Base-by-base conservation (phyloP, 2,113 vertebrate species). In the Mobula hypostoma region DNA sequence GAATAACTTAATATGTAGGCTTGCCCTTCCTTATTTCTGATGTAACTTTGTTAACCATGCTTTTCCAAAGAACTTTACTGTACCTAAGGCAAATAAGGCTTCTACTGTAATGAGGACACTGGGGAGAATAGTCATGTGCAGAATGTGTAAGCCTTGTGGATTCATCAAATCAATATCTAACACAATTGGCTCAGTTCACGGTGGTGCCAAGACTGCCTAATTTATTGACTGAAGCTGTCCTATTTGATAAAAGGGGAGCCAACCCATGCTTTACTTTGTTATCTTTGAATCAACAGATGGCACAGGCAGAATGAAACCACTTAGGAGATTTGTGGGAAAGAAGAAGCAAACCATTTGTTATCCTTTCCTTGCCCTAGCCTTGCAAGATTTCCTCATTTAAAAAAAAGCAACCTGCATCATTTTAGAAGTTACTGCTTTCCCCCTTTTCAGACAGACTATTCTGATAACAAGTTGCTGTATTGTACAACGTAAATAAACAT, bases 91-190 rank as follows among this genome's bases (percentile, higher is more conserved):
- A 93, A 74, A 32, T 90, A 90, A 74, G 91, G 21, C 24, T 93
- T 93, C 24, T 74, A 24, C 19, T 48, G 12, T 92, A 92, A 93
- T 93, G 70, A 93, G 91, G 74, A 56, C 91, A 93, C 91, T 74
- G 68, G 91, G 91, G 91, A 74, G 21, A 93, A 11, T 56, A n/a
- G 70, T 36, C 70, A 76, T 76, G 91, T 93, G 68, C 70, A 72
- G 90, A 92, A 92, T 92, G 90, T 72, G 68, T 92, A 93, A 93
- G 68, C 48, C 70, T 32, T 14, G 32, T 40, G 21, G 40, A 74
- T 93, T 74, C 70, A 74, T 76, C 91, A 93, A 93, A 93, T 36
- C 40, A 74, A 56, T 70, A 93, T 74, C 68, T 93, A 70, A 56
- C 68, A 93, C 91, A 93, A 93, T 93, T 40, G 91, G 68, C 70